phyloP scores from a whole-genome alignment of 2,113 vertebrate species.

The Perca flavescens region DNA sequence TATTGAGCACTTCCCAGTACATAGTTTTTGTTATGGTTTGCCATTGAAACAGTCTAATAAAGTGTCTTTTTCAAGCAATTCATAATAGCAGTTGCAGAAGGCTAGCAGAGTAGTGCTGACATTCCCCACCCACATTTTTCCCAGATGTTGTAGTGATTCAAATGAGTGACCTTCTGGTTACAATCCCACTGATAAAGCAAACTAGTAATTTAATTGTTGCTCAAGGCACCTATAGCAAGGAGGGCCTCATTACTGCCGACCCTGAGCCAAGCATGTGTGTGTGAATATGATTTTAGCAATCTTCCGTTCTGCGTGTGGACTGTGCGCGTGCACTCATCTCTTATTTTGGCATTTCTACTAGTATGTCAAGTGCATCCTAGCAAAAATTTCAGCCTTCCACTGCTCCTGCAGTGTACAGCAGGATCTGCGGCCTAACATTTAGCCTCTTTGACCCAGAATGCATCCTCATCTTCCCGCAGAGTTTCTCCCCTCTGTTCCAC shows the following conservation, averaged over 20 bases:
- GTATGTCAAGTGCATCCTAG: conserved; percentile 27
- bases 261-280: conserved; percentile 4
- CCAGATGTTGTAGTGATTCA: conserved; percentile 26
- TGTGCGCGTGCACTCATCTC: neutral
- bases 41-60: neutral
- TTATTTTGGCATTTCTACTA: conserved; percentile 20
- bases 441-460: conserved; percentile 62
- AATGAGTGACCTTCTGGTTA: conserved; percentile 46
- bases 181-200: conserved; percentile 41
- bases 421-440: conserved; percentile 49
- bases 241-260: conserved; percentile 50
- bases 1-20: too few relatives aligned
- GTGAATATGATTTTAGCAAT: conserved; percentile 13
- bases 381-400: conserved; percentile 23
- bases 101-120: conserved; percentile 4
- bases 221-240: conserved; percentile 34
- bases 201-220: conserved; percentile 52
- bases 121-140: conserved; percentile 21
- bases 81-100: neutral
- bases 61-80: neutral
- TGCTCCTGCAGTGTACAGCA: conserved; percentile 31
- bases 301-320: neutral
- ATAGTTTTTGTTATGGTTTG: conserved; percentile 4
- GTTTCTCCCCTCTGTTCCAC: conserved; percentile 45
- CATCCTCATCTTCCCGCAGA: conserved; percentile 50